Evolutionary conservation across 2,797 vertebrate species (phyloP), one percentile per base, ranked within the genome.

Genomic region (Peromyscus aztecus): DNA sequence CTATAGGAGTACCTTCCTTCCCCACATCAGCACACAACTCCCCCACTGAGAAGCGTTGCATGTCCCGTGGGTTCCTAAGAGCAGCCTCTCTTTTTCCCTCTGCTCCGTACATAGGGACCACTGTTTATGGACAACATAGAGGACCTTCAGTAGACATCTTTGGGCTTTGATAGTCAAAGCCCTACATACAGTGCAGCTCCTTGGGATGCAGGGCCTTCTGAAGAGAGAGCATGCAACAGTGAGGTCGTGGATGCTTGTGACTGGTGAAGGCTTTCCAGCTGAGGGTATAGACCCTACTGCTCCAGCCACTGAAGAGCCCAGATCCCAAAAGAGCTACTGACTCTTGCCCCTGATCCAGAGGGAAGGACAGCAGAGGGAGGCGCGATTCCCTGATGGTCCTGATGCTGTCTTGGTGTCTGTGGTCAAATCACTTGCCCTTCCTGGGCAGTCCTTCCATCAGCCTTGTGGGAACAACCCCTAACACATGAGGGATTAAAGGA

Each of bases 211-310:
- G 49, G 65, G 37, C 59, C 13, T 63, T 27, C 63, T 52, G 21
- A 3, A 75, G 43, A 57, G 24, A n/a, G n/a, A 27, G 46, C 11
- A 0, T 0, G 34, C 63, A 24, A 37, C 6, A 12, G 1, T 0
- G 6, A 84, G 21, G 19, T 37, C 65, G 31, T 40, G 27, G 19
- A 59, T 3, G 34, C 34, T 2, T 12, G 0, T 3, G 43, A 24
- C 43, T 1, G 29, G 37, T 61, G 19, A 77, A 34, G 67, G 46
- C 34, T 19, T 10, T 6, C 2, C 24, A n/a, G 31, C 19, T 10
- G n/a, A 67, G 0, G 40, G 12, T 76, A 13, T 49, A 40, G 55
- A 7, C 34, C 34, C n/a, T 1, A n/a, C 40, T 12, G 17, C 6
- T 11, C 7, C 17, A 69, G 57, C 43, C 89, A 49, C 19, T 0